Base-by-base conservation (phyloP, 2,888 invertebrate genomes). In the Drosophila tripunctata region DNA sequence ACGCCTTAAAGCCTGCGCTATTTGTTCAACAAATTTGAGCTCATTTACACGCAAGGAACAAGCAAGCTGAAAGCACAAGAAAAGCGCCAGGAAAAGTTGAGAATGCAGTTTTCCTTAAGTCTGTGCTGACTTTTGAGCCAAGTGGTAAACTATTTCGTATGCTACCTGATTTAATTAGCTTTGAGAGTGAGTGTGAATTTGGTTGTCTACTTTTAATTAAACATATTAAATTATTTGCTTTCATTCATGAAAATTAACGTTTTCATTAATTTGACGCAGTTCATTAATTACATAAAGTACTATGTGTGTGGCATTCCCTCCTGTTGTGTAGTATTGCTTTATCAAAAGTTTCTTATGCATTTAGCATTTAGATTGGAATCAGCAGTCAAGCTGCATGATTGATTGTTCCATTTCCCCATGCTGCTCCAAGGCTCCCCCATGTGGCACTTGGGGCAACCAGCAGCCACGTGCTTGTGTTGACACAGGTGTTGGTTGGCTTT, bases 21-120 rank as follows among this genome's bases (percentile, higher is more conserved):
- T 86, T 83, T 83, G 84, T 51, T 52, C 67, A 82, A 65, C 81
- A 86, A 87, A 87, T 81, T 83, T 75, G 47, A 85, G 80, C 87
- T 83, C 84, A 84, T 83, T 83, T 86, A 84, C 82, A 84, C 72
- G 69, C 67, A 74, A 78, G 47, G 62, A 67, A 47, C n/a, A n/a
- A 63, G 58, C 48, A 64, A 58, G 52, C 61, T 57, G 40, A 52
- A 56, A 51, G 57, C 35, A 36, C 33, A 52, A 44, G 48, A 61
- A 66, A 43, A 55, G 55, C 36, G 19, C 3, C 17, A 10, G 43
- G 41, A 31, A 69, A 69, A 73, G 55, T 74, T 68, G 50, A 12
- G 45, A 55, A 51, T 52, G 64, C 56, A 61, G 56, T 52, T 52
- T 0, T 43, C 35, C 10, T n/a, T 8, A 36, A n/a, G 56, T 56